Evolutionary conservation across 2,113 vertebrate species (phyloP), one percentile per base, ranked within the genome.

Genomic region (Rhinolophus ferrumequinum): DNA sequence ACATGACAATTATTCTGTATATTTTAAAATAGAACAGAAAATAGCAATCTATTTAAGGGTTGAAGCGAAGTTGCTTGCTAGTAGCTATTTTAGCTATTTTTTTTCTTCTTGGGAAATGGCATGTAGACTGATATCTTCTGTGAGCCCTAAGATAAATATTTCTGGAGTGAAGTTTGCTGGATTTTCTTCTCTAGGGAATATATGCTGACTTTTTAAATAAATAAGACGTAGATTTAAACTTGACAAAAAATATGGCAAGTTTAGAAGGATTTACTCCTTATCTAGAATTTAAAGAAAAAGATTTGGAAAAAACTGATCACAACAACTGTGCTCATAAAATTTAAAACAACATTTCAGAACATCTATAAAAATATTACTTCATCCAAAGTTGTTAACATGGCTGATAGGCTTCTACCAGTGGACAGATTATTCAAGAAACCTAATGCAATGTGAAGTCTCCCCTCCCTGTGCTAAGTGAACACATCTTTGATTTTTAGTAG

Each of bases 101-200:
- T 93, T 91, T 91, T 88, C 85, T 85, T 87, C 73, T 88, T 95
- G 73, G 77, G 89, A 95, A 95, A 95, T 95, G 82, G 38, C 89
- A 60, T 41, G 56, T 91, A 95, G 94, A 97, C 62, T 93, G 96
- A 85, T 94, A 94, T 79, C 86, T 95, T 91, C 66, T 93, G 93
- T 91, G 50, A 88, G 50, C 54, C 41, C 52, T 69, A 90, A 96
- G 41, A 89, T 81, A 93, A 90, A 81, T 96, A 96, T 95, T 95
- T 97, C 60, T 95, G 72, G 83, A 96, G 62, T 92, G 82, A 93
- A 93, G 79, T 92, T 97, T 97, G 18, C 83, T 95, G 56, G 22
- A 62, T 85, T 97, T 98, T 95, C 77, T 96, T 94, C 91, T 90
- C n/a, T 92, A 96, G 88, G 69, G 80, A 90, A 94, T 82, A 54